Evolutionary conservation across 2,797 vertebrate species (phyloP).

Genomic region (Sorex maritimensis): DNA sequence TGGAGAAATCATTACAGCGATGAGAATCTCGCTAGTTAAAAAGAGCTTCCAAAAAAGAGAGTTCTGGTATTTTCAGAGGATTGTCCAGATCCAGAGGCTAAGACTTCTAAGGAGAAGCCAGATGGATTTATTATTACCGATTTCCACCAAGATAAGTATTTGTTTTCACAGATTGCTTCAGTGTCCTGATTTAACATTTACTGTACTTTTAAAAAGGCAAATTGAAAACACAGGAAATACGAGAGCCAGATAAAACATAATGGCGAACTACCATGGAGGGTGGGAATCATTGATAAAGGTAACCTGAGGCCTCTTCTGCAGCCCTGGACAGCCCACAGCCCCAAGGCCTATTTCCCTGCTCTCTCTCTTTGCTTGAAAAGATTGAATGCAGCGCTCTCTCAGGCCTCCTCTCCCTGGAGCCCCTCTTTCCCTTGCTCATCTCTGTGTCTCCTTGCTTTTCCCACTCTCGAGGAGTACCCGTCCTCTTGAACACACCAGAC

Average conservation of each 20-base stretch:
- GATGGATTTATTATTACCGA: constrained; percentile 81
- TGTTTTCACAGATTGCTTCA: constrained; percentile 85
- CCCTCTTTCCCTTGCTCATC: too few species aligned
- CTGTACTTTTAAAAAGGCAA: constrained; percentile 83
- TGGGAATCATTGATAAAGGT: constrained; percentile 71
- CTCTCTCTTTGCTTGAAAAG: constrained; percentile 60
- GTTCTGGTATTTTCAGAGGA: constrained; percentile 74
- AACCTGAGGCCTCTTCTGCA: constrained; percentile 50
- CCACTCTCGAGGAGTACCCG: too few species aligned
- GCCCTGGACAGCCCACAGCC: not conserved
- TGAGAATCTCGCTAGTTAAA: constrained; percentile 73
- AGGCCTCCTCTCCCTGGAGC: too few species aligned
- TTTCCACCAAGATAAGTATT: constrained; percentile 83
- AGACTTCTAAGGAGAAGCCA: constrained; percentile 78
- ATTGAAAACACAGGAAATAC: constrained; percentile 84
- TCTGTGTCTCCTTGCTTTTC: too few species aligned
- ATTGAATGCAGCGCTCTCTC: not conserved
- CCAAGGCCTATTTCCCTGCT: constrained; percentile 14
- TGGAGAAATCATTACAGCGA: constrained; percentile 26
- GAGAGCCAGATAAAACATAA: constrained; percentile 77
- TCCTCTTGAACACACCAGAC: too few species aligned
- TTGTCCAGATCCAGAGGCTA: constrained; percentile 71
- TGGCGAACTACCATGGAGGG: constrained; percentile 72
- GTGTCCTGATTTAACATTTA: constrained; percentile 76
- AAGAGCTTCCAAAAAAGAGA: constrained; percentile 37